Evolutionary conservation across 2,113 vertebrate species (phyloP).

Genomic region (Strigops habroptila): DNA sequence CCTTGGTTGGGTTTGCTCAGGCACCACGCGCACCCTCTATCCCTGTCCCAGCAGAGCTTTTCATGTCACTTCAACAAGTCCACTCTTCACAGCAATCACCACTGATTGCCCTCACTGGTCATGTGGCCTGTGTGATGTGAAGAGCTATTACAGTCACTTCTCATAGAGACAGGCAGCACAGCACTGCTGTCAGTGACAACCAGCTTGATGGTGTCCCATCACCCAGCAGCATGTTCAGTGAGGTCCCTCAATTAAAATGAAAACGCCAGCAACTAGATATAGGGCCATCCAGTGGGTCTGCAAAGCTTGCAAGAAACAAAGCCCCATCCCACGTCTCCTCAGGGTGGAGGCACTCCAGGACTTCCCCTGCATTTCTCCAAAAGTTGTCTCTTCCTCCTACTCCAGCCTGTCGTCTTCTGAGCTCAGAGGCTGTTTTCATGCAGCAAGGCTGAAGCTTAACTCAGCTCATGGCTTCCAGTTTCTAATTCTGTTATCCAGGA

Average conservation of each 20-base stretch:
- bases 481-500: not conserved
- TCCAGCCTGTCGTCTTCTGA: not conserved
- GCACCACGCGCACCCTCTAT: not conserved
- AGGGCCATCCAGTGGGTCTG: not conserved
- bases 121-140: not conserved
- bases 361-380: not conserved
- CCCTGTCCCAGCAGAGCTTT: not conserved
- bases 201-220: not conserved
- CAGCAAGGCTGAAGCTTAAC: not conserved
- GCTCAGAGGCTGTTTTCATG: not conserved
- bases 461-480: not conserved
- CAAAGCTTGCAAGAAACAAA: not conserved
- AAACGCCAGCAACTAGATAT: not conserved
- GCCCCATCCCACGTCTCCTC: not conserved
- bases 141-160: not conserved
- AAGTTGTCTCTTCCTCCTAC: not conserved
- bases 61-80: not conserved
- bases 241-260: not conserved
- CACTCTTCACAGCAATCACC: not conserved
- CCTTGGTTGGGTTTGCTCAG: not conserved
- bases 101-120: not conserved
- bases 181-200: not conserved
- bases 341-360: not conserved
- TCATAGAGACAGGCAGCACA: not conserved
- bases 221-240: not conserved